phyloP scores from a whole-genome alignment of 2,113 vertebrate genomes.

The Uropsilus gracilis region DNA sequence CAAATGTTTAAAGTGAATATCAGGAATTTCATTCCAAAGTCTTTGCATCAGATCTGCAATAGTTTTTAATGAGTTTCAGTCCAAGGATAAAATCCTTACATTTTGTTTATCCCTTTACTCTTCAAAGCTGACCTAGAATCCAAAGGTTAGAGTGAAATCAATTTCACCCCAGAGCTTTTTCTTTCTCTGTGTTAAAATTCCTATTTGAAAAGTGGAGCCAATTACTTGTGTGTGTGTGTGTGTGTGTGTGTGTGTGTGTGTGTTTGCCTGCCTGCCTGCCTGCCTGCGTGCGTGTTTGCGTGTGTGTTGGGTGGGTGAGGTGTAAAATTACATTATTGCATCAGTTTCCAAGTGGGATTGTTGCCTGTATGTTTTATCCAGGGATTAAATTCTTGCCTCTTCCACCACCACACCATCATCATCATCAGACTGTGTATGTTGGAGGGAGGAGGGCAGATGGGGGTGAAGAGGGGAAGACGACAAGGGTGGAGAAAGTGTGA shows the following conservation, averaged over 20 bases:
- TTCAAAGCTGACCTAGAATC: constrained; percentile 16
- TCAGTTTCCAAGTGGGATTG: constrained; percentile 62
- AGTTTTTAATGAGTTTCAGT: constrained; percentile 22
- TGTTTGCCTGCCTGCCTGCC: too few species aligned
- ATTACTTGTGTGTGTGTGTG: not conserved
- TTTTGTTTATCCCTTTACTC: not conserved
- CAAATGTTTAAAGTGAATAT: constrained; percentile 57
- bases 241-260: not conserved
- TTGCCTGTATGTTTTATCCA: constrained; percentile 74
- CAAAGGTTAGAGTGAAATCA: not conserved
- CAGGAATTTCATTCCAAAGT: not conserved
- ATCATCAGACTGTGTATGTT: not conserved
- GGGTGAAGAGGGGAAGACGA: too few species aligned
- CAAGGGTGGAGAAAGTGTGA: not conserved
- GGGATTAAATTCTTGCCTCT: constrained; percentile 71
- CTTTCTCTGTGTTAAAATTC: constrained; percentile 68
- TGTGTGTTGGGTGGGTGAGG: not conserved
- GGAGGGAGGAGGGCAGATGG: not conserved
- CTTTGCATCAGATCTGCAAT: not conserved
- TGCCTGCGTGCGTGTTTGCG: not conserved
- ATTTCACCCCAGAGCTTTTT: not conserved
- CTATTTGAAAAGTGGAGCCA: not conserved
- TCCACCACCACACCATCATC: too few species aligned
- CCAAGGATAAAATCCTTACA: constrained; percentile 26
- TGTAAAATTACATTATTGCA: constrained; percentile 47